Conservation (phyloP, 2,888 invertebrate genomes). For the Zaprionus obscuricornis region DNA sequence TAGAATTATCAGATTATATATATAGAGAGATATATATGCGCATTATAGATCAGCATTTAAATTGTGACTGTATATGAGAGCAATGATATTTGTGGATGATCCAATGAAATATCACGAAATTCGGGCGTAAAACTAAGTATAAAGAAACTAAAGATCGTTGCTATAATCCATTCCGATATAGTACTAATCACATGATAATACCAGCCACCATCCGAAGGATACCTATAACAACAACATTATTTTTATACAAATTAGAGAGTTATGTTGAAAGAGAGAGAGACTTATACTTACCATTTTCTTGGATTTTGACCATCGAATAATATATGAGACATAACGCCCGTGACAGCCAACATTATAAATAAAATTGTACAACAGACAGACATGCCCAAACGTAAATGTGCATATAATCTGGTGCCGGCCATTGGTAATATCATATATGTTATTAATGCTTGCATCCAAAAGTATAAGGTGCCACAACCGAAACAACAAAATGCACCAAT, state of each 20-base stretch:
- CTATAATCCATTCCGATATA: conserved; percentile 87
- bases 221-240: conserved; percentile 73
- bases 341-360: conserved; percentile 84
- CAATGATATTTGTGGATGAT: conserved; percentile 83
- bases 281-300: conserved; percentile 84
- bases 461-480: conserved; percentile 90
- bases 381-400: conserved; percentile 85
- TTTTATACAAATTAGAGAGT: not conserved
- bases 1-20: no score
- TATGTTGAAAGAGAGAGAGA: no score
- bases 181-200: conserved; percentile 87
- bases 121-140: conserved; percentile 87
- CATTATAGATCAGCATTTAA: conserved; percentile 46
- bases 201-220: conserved; percentile 87
- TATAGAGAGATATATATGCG: not conserved
- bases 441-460: conserved; percentile 89
- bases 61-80: conserved; percentile 76
- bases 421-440: conserved; percentile 86
- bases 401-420: conserved; percentile 84
- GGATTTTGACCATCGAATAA: conserved; percentile 84
- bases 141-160: conserved; percentile 86
- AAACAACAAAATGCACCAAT: conserved; percentile 89
- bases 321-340: conserved; percentile 84
- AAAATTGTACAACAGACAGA: conserved; percentile 85
- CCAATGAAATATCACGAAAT: conserved; percentile 86